Evolutionary conservation across 2,113 vertebrate species (phyloP), one percentile per base, ranked within the genome.

Genomic region (Panthera tigris): DNA sequence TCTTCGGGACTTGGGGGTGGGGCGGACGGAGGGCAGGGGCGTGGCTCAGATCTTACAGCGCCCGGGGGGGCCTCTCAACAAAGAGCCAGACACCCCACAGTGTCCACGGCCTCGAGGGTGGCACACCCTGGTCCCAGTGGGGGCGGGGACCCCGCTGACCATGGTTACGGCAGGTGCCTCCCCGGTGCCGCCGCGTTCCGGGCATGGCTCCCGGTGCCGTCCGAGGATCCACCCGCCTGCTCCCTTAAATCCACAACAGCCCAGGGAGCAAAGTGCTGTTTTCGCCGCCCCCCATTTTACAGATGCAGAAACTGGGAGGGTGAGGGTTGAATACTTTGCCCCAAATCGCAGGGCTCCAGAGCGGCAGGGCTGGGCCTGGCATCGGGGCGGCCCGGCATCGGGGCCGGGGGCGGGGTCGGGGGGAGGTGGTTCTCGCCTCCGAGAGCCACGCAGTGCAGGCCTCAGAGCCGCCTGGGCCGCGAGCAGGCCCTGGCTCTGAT

Each of bases 41-140:
- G 4, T 33, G 8, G 41, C 52, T 52, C 15, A 21, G 18, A 39
- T 63, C 65, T 57, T 19, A 2, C 18, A 74, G 65, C 19, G 16
- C 27, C 3, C 2, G 73, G 52, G 21, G 7, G 41, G 55, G 25
- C 27, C 41, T 48, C 11, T 14, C 69, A 73, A 1, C 23, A 15
- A 10, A 69, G 83, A 68, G 0, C 1, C 45, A 45, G 45, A 45
- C 45, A 9, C 45, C 45, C 45, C 45, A 45, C 45, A 9, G 45
- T 9, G 4, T 89, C 61, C n/a, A 1, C 3, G 6, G 21, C 7
- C 11, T 15, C 18, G 48, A 16, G 2, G 1, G 5, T 18, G 39
- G 13, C 19, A 3, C 66, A 6, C 14, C 29, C 9, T 33, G 76
- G 52, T 50, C 5, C 45, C 45, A 45, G 41, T 0, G 7, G 36